phyloP scores from a whole-genome alignment of 2,888 invertebrate species.

The Euphydryas editha region DNA sequence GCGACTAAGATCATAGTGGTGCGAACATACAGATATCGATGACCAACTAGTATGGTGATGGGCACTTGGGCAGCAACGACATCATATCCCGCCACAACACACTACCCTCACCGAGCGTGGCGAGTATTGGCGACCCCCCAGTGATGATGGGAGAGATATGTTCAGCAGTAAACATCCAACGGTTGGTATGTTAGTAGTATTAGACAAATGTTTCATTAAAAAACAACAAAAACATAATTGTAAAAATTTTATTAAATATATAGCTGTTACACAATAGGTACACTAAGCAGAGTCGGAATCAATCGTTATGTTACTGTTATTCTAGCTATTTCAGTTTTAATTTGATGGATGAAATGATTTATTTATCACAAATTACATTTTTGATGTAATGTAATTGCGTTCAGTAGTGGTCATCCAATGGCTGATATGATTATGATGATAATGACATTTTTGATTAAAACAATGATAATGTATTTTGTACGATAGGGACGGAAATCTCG shows the following conservation, averaged over 20 bases:
- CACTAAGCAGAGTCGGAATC: conserved; percentile 34
- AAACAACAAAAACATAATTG: conserved; percentile 4
- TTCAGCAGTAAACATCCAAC: too few relatives aligned
- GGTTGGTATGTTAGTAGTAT: too few relatives aligned
- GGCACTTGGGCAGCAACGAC: too few relatives aligned
- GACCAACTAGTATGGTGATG: too few relatives aligned
- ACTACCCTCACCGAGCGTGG: too few relatives aligned
- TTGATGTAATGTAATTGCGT: neutral
- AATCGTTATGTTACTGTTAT: conserved; percentile 3
- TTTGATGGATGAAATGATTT: conserved; percentile 20
- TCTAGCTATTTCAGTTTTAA: conserved; percentile 7
- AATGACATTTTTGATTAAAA: neutral
- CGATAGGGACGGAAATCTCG: conserved; percentile 4
- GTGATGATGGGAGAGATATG: too few relatives aligned
- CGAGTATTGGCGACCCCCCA: too few relatives aligned
- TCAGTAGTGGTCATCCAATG: too few relatives aligned
- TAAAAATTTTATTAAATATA: conserved; percentile 36
- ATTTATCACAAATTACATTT: neutral
- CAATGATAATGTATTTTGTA: neutral
- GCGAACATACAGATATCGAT: too few relatives aligned
- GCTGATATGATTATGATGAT: too few relatives aligned
- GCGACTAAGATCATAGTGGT: too few relatives aligned
- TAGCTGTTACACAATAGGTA: conserved; percentile 33
- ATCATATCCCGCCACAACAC: too few relatives aligned
- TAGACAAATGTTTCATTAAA: neutral